Evolutionary conservation across 2,888 invertebrate species (phyloP).

Genomic region (Elegia similella): DNA sequence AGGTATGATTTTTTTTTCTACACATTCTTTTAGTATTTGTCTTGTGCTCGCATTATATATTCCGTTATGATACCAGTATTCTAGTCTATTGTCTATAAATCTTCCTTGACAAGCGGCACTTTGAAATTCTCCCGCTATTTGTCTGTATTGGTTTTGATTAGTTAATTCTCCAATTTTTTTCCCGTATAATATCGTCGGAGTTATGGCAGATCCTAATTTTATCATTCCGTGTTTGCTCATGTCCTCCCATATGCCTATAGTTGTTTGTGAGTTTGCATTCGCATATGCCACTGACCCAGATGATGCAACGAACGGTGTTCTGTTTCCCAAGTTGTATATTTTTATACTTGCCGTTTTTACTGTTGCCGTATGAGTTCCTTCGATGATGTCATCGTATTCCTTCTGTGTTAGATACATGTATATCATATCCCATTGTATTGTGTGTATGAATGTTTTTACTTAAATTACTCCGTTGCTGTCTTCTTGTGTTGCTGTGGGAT

Average conservation of each 20-base stretch:
- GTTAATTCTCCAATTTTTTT: neutral
- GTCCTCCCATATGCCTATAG: constrained; percentile 30
- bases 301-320: constrained; percentile 30
- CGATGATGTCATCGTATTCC: constrained; percentile 27
- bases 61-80: constrained; percentile 23
- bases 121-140: constrained; percentile 19
- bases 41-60: constrained; percentile 16
- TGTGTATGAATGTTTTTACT: constrained; percentile 26
- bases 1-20: constrained; percentile 22
- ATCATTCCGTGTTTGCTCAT: constrained; percentile 23
- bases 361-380: constrained; percentile 17
- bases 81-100: constrained; percentile 24
- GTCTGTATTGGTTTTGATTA: constrained; percentile 12
- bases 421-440: constrained; percentile 28
- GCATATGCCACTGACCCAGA: constrained; percentile 26
- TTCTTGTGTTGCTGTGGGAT: neutral
- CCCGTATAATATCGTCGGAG: constrained; percentile 1
- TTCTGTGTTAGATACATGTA: constrained; percentile 29
- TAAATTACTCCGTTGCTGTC: too few species aligned
- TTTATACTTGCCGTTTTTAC: constrained; percentile 20
- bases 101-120: constrained; percentile 23
- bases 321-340: constrained; percentile 29
- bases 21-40: constrained; percentile 1
- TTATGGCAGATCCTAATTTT: constrained; percentile 18
- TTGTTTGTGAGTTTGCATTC: constrained; percentile 32